Evolutionary conservation across 2,888 invertebrate genomes (phyloP), one percentile per base, ranked within the genome.

Genomic region (Melangyna quadrimaculata): DNA sequence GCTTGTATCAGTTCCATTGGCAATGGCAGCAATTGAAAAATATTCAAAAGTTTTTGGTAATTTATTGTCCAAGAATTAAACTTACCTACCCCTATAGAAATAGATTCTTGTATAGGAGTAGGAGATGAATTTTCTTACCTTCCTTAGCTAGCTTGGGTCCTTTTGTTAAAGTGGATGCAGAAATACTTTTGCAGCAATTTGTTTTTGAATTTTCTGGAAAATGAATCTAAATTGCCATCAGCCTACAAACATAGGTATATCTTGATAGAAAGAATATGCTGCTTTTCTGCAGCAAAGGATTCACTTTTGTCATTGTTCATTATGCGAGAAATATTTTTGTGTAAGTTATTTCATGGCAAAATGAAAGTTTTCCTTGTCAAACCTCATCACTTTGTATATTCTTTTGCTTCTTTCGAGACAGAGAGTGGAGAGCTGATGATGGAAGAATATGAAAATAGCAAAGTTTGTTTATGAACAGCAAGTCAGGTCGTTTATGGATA

Each of bases 181-280:
- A 65, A 78, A 78, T 83, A 77, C 63, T 83, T 78, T 65, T 70
- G 78, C 67, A 84, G 59, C 67, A 77, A 72, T 80, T 75, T 72
- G 75, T 67, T 67, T 59, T 82, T 77, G 57, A 67, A 72, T 59
- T 71, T 77, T 27, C 65, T 51, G 43, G 22, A 72, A 63, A 32
- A 63, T n/a, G 53, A 55, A 37, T 59, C 45, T 27, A 57, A 8
- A 43, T 57, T 51, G 51, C 24, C 27, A 35, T 4, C n/a, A 61
- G 45, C 32, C 65, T 14, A 29, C 7, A 19, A 5, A 5, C 12
- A 14, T 35, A 6, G 12, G 6, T 19, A 29, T 37, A 35, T 3
- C 1, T 35, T 35, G 0, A 14, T 4, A n/a, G 19, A 63, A 43
- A 5, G 24, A 43, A 32, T 32, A n/a, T 40, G n/a, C 63, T 45